Evolutionary conservation across 2,797 vertebrate genomes (phyloP).

Genomic region (Orestias chungarensis): DNA sequence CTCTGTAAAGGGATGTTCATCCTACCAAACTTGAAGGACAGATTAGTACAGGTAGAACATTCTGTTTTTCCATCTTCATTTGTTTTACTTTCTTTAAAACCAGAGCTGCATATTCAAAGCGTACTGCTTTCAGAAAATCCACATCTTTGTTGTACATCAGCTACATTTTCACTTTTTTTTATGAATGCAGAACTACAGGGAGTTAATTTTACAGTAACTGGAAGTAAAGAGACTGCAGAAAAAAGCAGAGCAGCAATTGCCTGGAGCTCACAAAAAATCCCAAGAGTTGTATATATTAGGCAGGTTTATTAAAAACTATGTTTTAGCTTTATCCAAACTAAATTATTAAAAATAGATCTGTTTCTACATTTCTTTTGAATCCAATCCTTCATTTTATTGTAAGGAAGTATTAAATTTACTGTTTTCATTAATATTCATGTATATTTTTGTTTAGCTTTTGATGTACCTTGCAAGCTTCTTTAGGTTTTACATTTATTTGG

Average conservation of each 20-base stretch:
- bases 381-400: neutral
- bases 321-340: slow-evolving; percentile 6
- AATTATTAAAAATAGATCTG: slow-evolving; percentile 4
- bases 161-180: slow-evolving; percentile 15
- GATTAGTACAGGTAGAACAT: slow-evolving; percentile 62
- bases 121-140: slow-evolving; percentile 23
- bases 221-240: slow-evolving; percentile 13
- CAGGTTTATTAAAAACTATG: slow-evolving; percentile 5
- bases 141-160: slow-evolving; percentile 26
- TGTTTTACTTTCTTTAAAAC: slow-evolving; percentile 37
- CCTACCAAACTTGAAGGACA: slow-evolving; percentile 29
- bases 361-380: slow-evolving; percentile 10
- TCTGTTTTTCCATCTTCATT: neutral
- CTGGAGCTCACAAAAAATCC: slow-evolving; percentile 29
- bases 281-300: slow-evolving; percentile 22
- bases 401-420: neutral
- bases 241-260: slow-evolving; percentile 30
- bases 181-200: slow-evolving; percentile 15
- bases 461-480: neutral
- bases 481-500: too few species aligned
- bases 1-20: neutral
- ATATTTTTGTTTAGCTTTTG: slow-evolving; percentile 4
- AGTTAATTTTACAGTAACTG: slow-evolving; percentile 47
- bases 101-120: slow-evolving; percentile 13
- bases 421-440: slow-evolving; percentile 1